Base-by-base conservation (phyloP, 2,113 vertebrate species). In the Salminus brasiliensis region DNA sequence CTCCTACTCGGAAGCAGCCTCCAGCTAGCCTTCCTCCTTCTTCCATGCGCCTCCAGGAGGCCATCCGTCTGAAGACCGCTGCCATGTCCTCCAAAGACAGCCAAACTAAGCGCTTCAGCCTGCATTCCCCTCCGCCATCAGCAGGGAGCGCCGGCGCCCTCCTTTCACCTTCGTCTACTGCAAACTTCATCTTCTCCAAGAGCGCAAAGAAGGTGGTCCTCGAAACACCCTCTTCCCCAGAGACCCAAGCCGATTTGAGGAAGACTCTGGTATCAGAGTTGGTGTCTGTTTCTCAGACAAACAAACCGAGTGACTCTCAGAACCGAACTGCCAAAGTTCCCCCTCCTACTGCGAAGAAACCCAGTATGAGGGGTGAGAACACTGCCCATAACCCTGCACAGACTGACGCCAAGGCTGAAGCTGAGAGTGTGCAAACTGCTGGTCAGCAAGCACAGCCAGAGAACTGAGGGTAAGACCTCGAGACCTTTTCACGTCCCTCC, bases 101-200 rank as follows among this genome's bases (percentile, higher is more conserved):
- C 62, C 36, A 85, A 2, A 0, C 71, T 0, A 78, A 88, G 69
- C 87, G 84, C 16, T 85, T 93, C 39, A 87, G 85, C 39, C 13
- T 89, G 57, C 81, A 80, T 13, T 87, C 91, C 1, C 72, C 88
- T 0, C 87, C 85, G 0, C 91, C 93, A 0, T 89, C 91, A 4
- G 73, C 73, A 21, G 81, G 86, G 3, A 88, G 89, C 16, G 90
- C 92, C 29, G 43, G 43, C 16, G n/a, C 87, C 43, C 83, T 70
- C 34, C 95, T 91, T 73, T 97, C 96, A 0, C 91, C 96, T 0
- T 92, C 95, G 66, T 95, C 93, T 67, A 97, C 91, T 0, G 97
- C 97, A 84, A 99, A 95, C 88, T 99, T 99, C 84, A 95, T 98
- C 87, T 98, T 99, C 43, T 93, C 97, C 75, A 97, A 96, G 87